phyloP scores from a whole-genome alignment of 2,797 vertebrate species.

The Acipenser oxyrinchus region DNA sequence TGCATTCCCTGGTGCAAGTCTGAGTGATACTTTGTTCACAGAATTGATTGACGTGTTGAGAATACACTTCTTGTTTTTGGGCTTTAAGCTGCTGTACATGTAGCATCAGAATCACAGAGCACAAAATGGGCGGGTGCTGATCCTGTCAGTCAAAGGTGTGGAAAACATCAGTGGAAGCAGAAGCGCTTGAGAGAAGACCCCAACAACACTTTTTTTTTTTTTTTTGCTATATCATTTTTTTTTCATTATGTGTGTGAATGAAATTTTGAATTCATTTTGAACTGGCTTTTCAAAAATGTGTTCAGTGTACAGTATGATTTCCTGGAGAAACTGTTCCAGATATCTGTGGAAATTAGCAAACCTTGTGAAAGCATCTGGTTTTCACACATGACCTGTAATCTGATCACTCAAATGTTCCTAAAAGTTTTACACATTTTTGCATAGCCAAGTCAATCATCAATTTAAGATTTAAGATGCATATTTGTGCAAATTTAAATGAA shows the following conservation, averaged over 20 bases:
- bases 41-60: not conserved
- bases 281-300: conserved; percentile 21
- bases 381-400: too few species aligned
- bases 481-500: too few species aligned
- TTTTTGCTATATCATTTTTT: conserved; percentile 15
- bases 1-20: conserved; percentile 40
- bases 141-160: conserved; percentile 24
- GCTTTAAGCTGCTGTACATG: conserved; percentile 14
- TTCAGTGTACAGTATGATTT: conserved; percentile 18
- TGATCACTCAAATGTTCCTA: too few species aligned
- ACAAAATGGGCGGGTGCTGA: conserved; percentile 5
- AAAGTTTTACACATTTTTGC: conserved; percentile 24
- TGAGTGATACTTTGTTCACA: conserved; percentile 22
- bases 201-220: conserved; percentile 11
- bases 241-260: not conserved
- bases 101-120: conserved; percentile 25
- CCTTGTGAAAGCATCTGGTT: conserved; percentile 7
- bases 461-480: conserved; percentile 21
- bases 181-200: not conserved
- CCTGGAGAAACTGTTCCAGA: conserved; percentile 1
- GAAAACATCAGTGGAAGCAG: not conserved
- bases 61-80: not conserved
- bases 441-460: conserved; percentile 19
- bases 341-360: not conserved
- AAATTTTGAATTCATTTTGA: conserved; percentile 6